phyloP scores from a whole-genome alignment of 2,797 vertebrate genomes.

The Notoglanidium macrostoma region DNA sequence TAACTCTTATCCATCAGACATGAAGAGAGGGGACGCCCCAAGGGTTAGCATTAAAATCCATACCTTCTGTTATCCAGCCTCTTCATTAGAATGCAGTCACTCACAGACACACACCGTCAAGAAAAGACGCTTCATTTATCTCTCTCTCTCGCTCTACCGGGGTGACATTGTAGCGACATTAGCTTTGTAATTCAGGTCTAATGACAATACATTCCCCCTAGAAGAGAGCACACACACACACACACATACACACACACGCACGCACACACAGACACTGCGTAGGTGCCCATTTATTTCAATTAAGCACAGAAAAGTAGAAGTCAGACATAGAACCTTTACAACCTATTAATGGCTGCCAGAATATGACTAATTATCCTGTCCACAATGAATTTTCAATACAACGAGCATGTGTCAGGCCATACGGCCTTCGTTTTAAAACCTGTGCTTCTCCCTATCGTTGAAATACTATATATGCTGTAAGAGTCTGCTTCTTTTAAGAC shows the following conservation, averaged over 20 bases:
- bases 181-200: constrained; percentile 57
- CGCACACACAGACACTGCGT: constrained; percentile 9
- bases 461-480: not conserved
- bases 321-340: constrained; percentile 15
- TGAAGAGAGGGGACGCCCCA: constrained; percentile 47
- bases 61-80: constrained; percentile 60
- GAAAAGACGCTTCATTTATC: constrained; percentile 39
- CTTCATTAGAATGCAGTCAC: constrained; percentile 54
- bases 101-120: constrained; percentile 23
- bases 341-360: constrained; percentile 13
- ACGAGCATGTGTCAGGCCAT: constrained; percentile 16
- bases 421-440: not conserved
- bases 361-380: constrained; percentile 21
- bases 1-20: constrained; percentile 59
- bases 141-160: constrained; percentile 36
- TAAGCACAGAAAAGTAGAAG: constrained; percentile 25
- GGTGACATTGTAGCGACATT: constrained; percentile 65
- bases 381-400: constrained; percentile 20
- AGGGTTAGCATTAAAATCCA: constrained; percentile 62
- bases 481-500: not conserved
- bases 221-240: not conserved
- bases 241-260: not conserved
- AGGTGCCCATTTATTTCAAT: constrained; percentile 43
- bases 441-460: not conserved
- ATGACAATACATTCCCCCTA: constrained; percentile 41